These are phyloP conservation scores for Coturnix japonica DNA, from an alignment of 2,113 vertebrate species.

Conservation along the genomic window DNA sequence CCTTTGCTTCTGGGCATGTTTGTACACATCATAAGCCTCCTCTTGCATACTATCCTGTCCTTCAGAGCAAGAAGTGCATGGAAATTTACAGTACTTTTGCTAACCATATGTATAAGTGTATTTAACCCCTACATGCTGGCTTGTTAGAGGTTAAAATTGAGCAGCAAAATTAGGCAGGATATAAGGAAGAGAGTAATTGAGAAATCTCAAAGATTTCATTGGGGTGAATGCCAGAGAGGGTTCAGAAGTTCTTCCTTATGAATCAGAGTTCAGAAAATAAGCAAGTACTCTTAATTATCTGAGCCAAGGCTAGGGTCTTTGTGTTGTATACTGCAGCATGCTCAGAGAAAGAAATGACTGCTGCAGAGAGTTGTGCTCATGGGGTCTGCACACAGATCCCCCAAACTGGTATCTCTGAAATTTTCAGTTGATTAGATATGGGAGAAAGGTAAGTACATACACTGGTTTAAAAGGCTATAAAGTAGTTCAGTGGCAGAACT, in stretches of 20 bases:
- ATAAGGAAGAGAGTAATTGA: neutral
- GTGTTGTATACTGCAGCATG: neutral
- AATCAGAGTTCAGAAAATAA: neutral
- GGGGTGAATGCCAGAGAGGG: neutral
- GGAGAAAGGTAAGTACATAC: neutral
- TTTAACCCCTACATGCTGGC: neutral
- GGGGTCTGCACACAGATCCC: neutral
- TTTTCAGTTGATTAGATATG: rapidly evolving
- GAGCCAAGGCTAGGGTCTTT: neutral
- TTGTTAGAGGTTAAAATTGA: neutral
- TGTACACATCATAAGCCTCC: slow-evolving; percentile 1
- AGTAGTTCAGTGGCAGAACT: neutral
- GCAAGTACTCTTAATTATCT: neutral
- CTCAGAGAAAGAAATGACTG: neutral
- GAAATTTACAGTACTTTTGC: neutral
- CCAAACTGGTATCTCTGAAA: neutral
- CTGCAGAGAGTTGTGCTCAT: neutral
- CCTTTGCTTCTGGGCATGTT: slow-evolving; percentile 17
- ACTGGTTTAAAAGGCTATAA: neutral
- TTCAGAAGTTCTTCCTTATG: neutral
- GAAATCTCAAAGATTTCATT: neutral
- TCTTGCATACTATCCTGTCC: neutral
- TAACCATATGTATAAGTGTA: neutral
- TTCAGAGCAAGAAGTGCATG: neutral
- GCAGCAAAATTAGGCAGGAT: neutral